These are phyloP conservation scores for Phylloscopus collybita DNA, from an alignment of 2,797 vertebrate species.

Conservation along the genomic window DNA sequence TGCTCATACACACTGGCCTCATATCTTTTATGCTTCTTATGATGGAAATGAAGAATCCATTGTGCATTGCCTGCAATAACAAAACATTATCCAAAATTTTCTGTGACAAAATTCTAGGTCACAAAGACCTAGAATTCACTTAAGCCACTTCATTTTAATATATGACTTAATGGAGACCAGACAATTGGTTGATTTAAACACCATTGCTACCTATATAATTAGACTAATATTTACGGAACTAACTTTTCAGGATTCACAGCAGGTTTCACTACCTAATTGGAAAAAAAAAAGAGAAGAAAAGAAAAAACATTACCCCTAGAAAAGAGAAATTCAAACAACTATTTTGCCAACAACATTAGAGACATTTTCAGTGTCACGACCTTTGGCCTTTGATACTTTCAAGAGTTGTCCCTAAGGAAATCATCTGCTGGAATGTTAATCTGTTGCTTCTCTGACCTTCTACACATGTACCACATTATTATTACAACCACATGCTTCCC, in stretches of 20 bases:
- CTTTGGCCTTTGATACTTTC: conserved; percentile 76
- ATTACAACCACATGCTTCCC: conserved; percentile 73
- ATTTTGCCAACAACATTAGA: conserved; percentile 69
- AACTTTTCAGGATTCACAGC: conserved; percentile 25
- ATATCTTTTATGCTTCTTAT: neutral
- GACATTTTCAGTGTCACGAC: conserved; percentile 72
- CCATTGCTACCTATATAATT: neutral
- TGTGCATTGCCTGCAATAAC: neutral
- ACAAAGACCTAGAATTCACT: neutral
- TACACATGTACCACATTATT: conserved; percentile 76
- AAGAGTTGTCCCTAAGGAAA: conserved; percentile 74
- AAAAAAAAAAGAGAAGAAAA: neutral
- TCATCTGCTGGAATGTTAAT: conserved; percentile 79
- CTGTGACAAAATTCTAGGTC: neutral
- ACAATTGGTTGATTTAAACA: neutral
- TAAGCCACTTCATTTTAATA: neutral
- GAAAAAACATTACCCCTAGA: neutral
- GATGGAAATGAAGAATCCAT: neutral
- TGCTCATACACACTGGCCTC: neutral
- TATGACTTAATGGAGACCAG: neutral
- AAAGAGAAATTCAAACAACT: conserved; percentile 64
- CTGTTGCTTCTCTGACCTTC: conserved; percentile 80
- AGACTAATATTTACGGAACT: conserved; percentile 27
- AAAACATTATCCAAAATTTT: neutral
- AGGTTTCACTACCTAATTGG: conserved; percentile 40